Conservation (phyloP, 1,140 invertebrate species). For the Anoplophora glabripennis region DNA sequence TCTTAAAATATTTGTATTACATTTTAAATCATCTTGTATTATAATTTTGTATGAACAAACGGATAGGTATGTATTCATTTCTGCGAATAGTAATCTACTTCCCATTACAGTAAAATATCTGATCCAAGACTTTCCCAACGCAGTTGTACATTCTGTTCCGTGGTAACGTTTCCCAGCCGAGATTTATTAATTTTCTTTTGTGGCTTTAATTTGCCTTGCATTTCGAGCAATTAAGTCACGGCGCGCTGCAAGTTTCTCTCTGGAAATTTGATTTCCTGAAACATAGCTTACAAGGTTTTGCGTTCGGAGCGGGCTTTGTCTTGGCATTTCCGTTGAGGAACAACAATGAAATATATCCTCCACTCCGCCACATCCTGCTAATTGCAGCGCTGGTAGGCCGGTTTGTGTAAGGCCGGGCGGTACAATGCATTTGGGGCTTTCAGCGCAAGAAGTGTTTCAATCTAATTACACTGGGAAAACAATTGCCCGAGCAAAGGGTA, state of each 20-base stretch:
- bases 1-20: no score
- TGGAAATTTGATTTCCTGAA: constrained; percentile 7
- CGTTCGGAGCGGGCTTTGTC: constrained; percentile 10
- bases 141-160: no score
- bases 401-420: constrained; percentile 13
- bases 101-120: no score
- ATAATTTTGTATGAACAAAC: no score
- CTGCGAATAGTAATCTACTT: no score
- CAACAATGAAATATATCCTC: constrained; percentile 14
- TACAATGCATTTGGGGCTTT: constrained; percentile 21
- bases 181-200: not conserved
- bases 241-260: constrained; percentile 11
- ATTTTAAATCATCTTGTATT: no score
- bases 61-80: no score
- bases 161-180: no score
- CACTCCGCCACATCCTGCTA: constrained; percentile 18
- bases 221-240: not conserved
- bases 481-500: not conserved
- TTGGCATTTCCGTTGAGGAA: constrained; percentile 11
- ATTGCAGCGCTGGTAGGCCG: constrained; percentile 16
- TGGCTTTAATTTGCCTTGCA: constrained; percentile 14
- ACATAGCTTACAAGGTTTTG: constrained; percentile 8
- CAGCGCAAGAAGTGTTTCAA: constrained; percentile 18
- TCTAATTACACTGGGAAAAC: constrained; percentile 14
- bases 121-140: no score